Evolutionary conservation across 2,797 vertebrate species (phyloP).

Genomic region (Xenopus petersii): DNA sequence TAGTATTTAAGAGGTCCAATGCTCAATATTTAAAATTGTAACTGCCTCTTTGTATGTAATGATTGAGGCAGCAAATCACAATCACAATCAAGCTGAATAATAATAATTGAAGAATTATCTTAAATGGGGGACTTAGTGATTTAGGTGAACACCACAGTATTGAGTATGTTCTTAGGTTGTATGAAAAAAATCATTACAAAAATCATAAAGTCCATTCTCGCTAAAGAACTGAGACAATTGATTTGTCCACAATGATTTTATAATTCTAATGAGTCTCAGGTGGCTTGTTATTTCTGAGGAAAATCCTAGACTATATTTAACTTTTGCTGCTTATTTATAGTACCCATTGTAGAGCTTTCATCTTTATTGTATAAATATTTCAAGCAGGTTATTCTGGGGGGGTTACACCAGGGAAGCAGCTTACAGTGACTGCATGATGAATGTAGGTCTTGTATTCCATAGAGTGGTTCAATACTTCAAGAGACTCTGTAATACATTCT

Average conservation of each 20-base stretch:
- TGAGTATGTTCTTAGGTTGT: neutral
- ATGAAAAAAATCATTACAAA: neutral
- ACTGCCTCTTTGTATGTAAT: too few relatives aligned
- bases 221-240: slow-evolving; percentile 1
- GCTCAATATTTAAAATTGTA: too few relatives aligned
- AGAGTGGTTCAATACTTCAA: too few relatives aligned
- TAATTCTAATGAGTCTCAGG: slow-evolving; percentile 38
- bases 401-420: neutral
- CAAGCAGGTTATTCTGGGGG: neutral
- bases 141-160: neutral
- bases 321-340: slow-evolving; percentile 25
- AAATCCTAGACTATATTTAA: slow-evolving; percentile 33
- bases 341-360: slow-evolving; percentile 19
- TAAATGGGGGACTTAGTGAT: neutral
- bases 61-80: too few relatives aligned
- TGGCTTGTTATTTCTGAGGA: slow-evolving; percentile 41
- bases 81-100: too few relatives aligned
- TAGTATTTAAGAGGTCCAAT: too few relatives aligned
- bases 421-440: too few relatives aligned
- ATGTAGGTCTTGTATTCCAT: too few relatives aligned
- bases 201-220: slow-evolving; percentile 6
- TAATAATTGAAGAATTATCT: too few relatives aligned
- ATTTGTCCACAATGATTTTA: slow-evolving; percentile 18
- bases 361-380: slow-evolving; percentile 27
- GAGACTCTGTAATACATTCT: too few relatives aligned